These are phyloP conservation scores for Heliconius aoede DNA, from an alignment of 2,888 invertebrate genomes.

Conservation along the genomic window DNA sequence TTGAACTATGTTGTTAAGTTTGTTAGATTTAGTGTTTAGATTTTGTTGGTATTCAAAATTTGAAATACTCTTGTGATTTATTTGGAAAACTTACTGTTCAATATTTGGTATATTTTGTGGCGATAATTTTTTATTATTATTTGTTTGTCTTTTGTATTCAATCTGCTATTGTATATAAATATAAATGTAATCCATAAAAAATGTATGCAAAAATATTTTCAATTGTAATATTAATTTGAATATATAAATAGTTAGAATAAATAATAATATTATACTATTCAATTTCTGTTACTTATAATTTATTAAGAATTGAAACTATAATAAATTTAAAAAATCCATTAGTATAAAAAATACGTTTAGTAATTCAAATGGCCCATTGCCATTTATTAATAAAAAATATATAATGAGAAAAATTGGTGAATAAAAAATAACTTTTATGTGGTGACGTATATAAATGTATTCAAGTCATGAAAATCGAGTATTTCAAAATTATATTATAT, in stretches of 20 bases:
- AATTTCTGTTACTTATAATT: neutral
- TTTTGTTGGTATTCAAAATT: constrained; percentile 17
- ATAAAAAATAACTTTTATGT: no score
- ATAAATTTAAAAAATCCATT: neutral
- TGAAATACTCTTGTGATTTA: neutral
- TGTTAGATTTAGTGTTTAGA: constrained; percentile 1
- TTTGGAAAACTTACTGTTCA: neutral
- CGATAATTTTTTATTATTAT: neutral
- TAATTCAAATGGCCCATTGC: neutral
- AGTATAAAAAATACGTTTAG: neutral
- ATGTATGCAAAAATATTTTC: neutral
- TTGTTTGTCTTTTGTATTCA: neutral
- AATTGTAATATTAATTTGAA: neutral
- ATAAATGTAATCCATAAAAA: neutral
- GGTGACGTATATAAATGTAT: no score
- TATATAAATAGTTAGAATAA: constrained; percentile 1
- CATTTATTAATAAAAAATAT: neutral
- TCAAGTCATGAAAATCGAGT: no score
- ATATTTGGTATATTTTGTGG: neutral
- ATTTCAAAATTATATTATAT: no score
- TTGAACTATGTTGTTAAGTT: constrained; percentile 2
- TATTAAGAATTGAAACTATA: neutral
- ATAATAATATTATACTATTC: neutral
- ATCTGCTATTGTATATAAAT: neutral
- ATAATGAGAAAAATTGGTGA: no score